Evolutionary conservation across 1,140 invertebrate species (phyloP), one percentile per base, ranked within the genome.

Genomic region (Drosophila sucinea): DNA sequence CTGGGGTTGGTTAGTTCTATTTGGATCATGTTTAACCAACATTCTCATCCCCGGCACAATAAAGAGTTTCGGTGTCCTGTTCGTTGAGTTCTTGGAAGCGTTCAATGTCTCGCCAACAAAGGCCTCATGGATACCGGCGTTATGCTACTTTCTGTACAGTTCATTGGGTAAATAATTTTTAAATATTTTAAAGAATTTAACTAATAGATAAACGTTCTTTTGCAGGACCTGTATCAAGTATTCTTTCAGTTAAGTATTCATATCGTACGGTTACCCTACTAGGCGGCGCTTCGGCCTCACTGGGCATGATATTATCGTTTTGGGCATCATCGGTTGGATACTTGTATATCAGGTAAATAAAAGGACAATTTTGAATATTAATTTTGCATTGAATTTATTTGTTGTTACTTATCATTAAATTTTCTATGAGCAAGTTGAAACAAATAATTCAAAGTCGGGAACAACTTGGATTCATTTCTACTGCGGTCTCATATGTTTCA

Each of bases 211-310:
- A 8, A 7, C 32, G 30, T 7, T 10, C 6, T 35, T 62, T 67
- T 67, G 0, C 93, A 95, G 98, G 97, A 80, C 98, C 98, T 11
- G 92, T 99, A 54, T 97, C 98, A 11, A 97, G 97, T 90, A 95
- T 97, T 77, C 93, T 98, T 47, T 98, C 97, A 0, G 96, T 97
- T 55, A 96, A 96, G 90, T 98, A 96, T 93, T 98, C 98, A 27
- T 98, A 98, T 92, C 93, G 96, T n/a, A 96, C 95, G 7, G 96
- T 98, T 17, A 98, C 97, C 3, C 94, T 98, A 32, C 93, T 97
- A 3, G 98, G 98, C 23, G 96, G 97, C 5, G 94, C 95, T 4
- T 95, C 98, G 66, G 96, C 97, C 0, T 95, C 96, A 0, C 90
- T 95, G 58, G 98, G 98, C 63, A 96, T 98, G 94, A 96, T 98